phyloP scores from a whole-genome alignment of 2,113 vertebrate genomes.

The Bombycilla garrulus region DNA sequence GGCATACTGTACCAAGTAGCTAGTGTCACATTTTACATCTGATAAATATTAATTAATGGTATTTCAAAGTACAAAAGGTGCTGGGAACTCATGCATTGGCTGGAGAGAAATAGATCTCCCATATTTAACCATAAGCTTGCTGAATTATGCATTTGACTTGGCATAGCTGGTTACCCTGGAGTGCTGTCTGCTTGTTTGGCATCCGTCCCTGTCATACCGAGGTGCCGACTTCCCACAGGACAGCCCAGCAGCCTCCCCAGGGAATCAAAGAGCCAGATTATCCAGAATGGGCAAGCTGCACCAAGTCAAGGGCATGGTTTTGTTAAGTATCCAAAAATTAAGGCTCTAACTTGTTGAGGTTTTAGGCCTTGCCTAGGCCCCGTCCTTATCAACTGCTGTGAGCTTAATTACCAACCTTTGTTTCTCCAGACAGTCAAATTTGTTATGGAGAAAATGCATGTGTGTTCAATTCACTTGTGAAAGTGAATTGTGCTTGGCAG shows the following conservation, averaged over 20 bases:
- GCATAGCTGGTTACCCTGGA: neutral
- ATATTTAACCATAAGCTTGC: neutral
- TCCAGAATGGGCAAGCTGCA: neutral
- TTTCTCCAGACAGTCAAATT: slow-evolving; percentile 43
- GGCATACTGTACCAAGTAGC: neutral
- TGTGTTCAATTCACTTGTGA: neutral
- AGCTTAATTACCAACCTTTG: slow-evolving; percentile 23
- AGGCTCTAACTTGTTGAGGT: neutral
- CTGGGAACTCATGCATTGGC: neutral
- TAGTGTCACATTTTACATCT: neutral
- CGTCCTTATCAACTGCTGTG: neutral
- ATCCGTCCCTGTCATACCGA: neutral
- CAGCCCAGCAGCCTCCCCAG: neutral
- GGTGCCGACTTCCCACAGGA: neutral
- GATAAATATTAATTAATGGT: neutral
- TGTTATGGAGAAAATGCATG: slow-evolving; percentile 12
- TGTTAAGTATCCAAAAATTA: slow-evolving; percentile 27
- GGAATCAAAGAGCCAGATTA: neutral
- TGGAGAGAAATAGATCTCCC: neutral
- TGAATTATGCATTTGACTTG: slow-evolving; percentile 9
- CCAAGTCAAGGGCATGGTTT: neutral
- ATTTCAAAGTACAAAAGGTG: neutral
- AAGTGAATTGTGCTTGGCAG: neutral
- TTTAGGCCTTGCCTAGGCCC: neutral
- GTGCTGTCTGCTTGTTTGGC: neutral